Percentiles rank a stretch among this genome's conserved stretches.
These are phyloP conservation scores for Scrobipalpa costella DNA, from an alignment of 2,888 invertebrate genomes.

Conservation along the genomic window DNA sequence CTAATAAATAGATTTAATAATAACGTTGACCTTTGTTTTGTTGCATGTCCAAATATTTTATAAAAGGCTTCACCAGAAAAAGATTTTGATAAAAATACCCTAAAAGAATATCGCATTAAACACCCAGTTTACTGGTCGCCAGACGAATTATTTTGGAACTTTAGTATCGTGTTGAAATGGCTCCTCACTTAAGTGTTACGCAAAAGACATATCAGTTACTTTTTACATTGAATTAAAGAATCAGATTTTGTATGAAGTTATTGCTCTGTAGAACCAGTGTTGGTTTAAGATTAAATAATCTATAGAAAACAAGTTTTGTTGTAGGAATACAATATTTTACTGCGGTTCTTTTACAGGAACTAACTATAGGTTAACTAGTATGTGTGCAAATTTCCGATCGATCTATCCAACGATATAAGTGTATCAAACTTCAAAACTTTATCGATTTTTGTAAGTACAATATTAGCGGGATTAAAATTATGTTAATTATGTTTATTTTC, in stretches of 20 bases:
- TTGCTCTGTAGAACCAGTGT: not conserved
- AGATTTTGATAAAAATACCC: conserved; percentile 22
- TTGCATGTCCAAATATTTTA: not conserved
- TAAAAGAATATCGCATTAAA: conserved; percentile 50
- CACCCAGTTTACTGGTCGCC: conserved; percentile 60
- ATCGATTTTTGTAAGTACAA: no score
- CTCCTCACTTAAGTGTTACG: conserved; percentile 37
- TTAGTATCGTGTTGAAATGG: conserved; percentile 68
- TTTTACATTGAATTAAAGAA: conserved; percentile 13
- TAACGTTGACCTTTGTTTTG: not conserved
- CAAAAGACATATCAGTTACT: conserved; percentile 13
- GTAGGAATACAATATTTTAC: no score
- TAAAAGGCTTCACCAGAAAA: not conserved
- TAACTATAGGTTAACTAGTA: no score
- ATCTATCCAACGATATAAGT: no score
- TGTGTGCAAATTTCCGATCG: no score
- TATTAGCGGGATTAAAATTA: no score
- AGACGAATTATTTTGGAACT: conserved; percentile 65
- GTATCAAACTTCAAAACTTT: no score
- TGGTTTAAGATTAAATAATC: not conserved
- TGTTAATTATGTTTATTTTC: no score
- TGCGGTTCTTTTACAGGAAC: no score
- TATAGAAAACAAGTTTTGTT: not conserved
- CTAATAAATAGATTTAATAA: no score
- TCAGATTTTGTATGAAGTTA: conserved; percentile 3